A percentile compares a stretch with the other conserved stretches of the same genome.
Evolutionary conservation across 1,140 invertebrate genomes (phyloP).

Genomic region (Cherax destructor): DNA sequence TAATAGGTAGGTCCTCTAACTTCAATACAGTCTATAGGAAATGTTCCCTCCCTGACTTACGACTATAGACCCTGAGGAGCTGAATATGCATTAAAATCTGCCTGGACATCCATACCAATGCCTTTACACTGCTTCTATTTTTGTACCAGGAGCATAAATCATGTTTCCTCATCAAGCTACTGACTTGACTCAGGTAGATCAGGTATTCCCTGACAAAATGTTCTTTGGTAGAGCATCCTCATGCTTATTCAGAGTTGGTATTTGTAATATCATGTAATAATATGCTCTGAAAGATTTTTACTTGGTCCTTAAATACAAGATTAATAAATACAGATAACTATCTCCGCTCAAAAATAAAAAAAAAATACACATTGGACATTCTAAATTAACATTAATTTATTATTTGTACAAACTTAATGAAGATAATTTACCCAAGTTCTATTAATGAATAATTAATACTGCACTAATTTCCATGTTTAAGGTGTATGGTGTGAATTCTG

Average conservation of each 20-base stretch:
- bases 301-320: conserved; percentile 5
- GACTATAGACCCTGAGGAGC: neutral
- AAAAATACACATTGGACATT: neutral
- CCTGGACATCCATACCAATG: neutral
- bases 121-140: neutral
- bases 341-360: neutral
- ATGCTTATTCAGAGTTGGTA: neutral
- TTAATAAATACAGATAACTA: conserved; percentile 2
- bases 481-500: conserved; percentile 71
- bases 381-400: neutral
- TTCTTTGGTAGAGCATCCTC: neutral
- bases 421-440: neutral
- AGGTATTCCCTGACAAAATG: neutral
- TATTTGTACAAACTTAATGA: conserved; percentile 5
- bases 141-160: neutral
- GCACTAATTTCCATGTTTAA: conserved; percentile 16
- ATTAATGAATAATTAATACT: neutral
- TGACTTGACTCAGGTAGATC: neutral
- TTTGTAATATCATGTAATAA: neutral
- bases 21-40: neutral
- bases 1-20: neutral
- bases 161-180: neutral
- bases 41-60: neutral
- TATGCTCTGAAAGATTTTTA: neutral
- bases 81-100: neutral